A percentile compares a stretch with the other conserved stretches of the same genome.
phyloP scores from a whole-genome alignment of 2,888 invertebrate species.

The Dascillus cervinus region DNA sequence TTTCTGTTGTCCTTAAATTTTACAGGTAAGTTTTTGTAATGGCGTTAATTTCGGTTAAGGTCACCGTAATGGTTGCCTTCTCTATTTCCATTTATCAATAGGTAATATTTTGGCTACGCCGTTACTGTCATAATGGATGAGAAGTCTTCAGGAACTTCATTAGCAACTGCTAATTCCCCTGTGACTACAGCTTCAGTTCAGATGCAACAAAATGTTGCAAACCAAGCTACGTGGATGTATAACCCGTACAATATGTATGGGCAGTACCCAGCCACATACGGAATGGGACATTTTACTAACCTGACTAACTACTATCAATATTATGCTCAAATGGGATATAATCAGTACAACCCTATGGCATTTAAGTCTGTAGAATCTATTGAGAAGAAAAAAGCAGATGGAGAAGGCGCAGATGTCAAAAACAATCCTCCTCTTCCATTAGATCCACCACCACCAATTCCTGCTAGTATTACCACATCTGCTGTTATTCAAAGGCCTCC shows the following conservation, averaged over 20 bases:
- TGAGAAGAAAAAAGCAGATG: constrained; percentile 17
- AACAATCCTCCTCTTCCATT: constrained; percentile 51
- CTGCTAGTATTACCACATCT: constrained; percentile 25
- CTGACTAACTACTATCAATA: constrained; percentile 48
- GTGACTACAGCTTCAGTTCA: neutral
- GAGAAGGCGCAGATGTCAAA: constrained; percentile 28
- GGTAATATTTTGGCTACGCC: too few species aligned
- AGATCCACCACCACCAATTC: constrained; percentile 46
- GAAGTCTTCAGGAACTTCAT: neutral
- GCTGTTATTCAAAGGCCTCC: constrained; percentile 44
- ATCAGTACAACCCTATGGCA: constrained; percentile 23
- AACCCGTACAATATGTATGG: constrained; percentile 20
- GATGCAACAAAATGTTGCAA: constrained; percentile 8
- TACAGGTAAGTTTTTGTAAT: too few species aligned
- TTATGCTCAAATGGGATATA: constrained; percentile 29
- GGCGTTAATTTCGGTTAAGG: too few species aligned
- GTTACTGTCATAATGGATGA: neutral
- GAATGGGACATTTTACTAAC: constrained; percentile 30
- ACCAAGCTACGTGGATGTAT: constrained; percentile 20
- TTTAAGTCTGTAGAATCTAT: constrained; percentile 37
- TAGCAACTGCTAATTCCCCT: neutral
- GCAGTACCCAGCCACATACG: constrained; percentile 14
- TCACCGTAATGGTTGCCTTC: too few species aligned
- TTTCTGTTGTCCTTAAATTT: too few species aligned
- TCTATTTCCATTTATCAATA: too few species aligned